Percentiles rank a stretch among this genome's conserved stretches.
Conservation (phyloP, 2,797 vertebrate species). For the Sorex maritimensis region DNA sequence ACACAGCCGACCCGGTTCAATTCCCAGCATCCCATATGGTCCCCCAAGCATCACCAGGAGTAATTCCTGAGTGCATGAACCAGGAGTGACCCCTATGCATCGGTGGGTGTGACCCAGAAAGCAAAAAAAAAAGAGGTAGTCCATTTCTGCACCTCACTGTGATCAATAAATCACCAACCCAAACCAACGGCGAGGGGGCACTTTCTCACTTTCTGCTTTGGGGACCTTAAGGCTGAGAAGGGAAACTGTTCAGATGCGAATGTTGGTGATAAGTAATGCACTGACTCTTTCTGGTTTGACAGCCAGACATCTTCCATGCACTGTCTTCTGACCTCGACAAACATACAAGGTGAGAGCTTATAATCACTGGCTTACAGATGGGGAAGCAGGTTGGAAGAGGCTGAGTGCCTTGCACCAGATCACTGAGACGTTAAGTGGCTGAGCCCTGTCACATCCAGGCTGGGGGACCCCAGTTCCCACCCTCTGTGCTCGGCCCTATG, state of each 20-base stretch:
- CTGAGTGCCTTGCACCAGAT: not conserved
- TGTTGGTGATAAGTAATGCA: not conserved
- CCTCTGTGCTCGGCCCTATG: too few species aligned
- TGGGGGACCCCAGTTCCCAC: too few species aligned
- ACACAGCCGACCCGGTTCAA: too few species aligned
- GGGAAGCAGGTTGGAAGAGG: not conserved
- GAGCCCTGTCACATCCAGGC: not conserved
- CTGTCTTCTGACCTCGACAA: slow-evolving; percentile 32
- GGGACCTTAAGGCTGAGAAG: not conserved
- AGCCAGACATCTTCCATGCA: accelerated
- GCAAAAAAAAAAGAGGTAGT: not conserved
- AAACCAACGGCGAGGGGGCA: not conserved
- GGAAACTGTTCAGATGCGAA: not conserved
- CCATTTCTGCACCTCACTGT: not conserved
- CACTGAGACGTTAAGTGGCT: not conserved
- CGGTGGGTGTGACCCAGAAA: too few species aligned
- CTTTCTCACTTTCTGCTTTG: not conserved
- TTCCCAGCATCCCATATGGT: too few species aligned
- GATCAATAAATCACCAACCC: not conserved
- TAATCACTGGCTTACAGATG: not conserved
- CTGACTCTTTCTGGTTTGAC: not conserved
- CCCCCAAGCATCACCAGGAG: too few species aligned
- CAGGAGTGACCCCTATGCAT: too few species aligned
- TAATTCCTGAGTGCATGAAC: too few species aligned
- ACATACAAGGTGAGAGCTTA: not conserved